Evolutionary conservation across 2,797 vertebrate species (phyloP), one percentile per base, ranked within the genome.

Genomic region (Muscicapa comitata): DNA sequence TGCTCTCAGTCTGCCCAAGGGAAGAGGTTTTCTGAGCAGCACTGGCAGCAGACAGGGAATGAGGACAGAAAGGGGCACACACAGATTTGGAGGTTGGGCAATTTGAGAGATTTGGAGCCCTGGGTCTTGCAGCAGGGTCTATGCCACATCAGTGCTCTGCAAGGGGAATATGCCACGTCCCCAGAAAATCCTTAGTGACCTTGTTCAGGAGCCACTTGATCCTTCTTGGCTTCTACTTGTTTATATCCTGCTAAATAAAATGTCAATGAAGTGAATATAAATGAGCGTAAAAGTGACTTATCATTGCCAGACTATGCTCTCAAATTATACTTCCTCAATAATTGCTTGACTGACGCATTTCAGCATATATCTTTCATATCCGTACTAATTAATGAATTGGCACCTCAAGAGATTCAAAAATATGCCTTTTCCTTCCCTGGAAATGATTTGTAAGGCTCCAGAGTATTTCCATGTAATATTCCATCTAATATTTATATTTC

Each of bases 401-500:
- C 37, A 86, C 40, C 94, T 88, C 93, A 53, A 58, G 85, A 90
- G 89, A 86, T 63, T 95, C 4, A 55, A 63, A 94, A 94, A 84
- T 88, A 58, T 4, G 19, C n/a, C 9, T 86, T 94, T 88, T 91
- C 43, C 29, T 91, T 88, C 91, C 62, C 90, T 90, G 84, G 35
- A 88, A 96, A 81, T 70, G 24, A 78, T 88, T 26, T 88, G 40
- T 79, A 88, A 84, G 18, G 21, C 95, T 83, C 85, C 29, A 50
- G 91, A 93, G 89, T 65, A 88, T 91, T 95, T 84, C 79, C 37
- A 40, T 55, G 37, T 43, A 86, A 91, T 89, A 91, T 90, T 90
- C 51, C 21, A 91, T 72, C 58, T 91, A 84, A 70, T 96, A 91
- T 94, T 93, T 94, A 62, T 90, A 83, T 95, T 91, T 94, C 73